Base-by-base conservation (phyloP, 2,113 vertebrate species). In the Perognathus longimembris region DNA sequence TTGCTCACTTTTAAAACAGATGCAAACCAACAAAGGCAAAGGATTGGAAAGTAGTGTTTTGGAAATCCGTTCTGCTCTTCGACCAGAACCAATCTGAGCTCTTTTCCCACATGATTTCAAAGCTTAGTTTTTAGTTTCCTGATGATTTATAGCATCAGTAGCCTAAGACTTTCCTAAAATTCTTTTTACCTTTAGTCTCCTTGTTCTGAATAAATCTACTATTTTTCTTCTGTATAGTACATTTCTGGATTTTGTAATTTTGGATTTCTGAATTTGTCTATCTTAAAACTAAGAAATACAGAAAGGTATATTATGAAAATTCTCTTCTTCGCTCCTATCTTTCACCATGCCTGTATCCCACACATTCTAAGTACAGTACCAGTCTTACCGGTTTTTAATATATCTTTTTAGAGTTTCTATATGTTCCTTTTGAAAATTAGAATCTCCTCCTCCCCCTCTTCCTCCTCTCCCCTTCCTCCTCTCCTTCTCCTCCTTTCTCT, bases 371-470 rank as follows among this genome's bases (percentile, higher is more conserved):
- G 3, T 40, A 28, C 7, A 76, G 32, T 26, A 83, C 34, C 36
- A 59, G 32, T 54, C 2, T 36, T 81, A 32, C 61, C 67, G 15
- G 22, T 45, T 45, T 73, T 8, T 71, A 76, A 67, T 84, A 6
- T 89, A 32, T 81, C 50, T 92, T 90, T 88, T 84, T 71, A 74
- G 83, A 71, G 5, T 86, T 94, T 86, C 40, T 45, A 69, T 83
- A 84, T 69, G 54, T 80, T 61, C 24, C 22, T 61, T 61, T 59
- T 54, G 8, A 54, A 54, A 54, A 61, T 61, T 61, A 61, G 22
- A 17, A 59, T 61, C 21, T 21, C 24, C 24, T 61, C 59, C 24
- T 61, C 59, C 69, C 14, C 9, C 20, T n/a, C 22, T 26, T 7
- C 30, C 15, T 30, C 38, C 14, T 8, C 8, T 34, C 30, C 45